Percentiles rank a stretch among this genome's conserved stretches.
These are phyloP conservation scores for Myrmecobius fasciatus DNA, from an alignment of 2,113 vertebrate genomes.

Conservation along the genomic window DNA sequence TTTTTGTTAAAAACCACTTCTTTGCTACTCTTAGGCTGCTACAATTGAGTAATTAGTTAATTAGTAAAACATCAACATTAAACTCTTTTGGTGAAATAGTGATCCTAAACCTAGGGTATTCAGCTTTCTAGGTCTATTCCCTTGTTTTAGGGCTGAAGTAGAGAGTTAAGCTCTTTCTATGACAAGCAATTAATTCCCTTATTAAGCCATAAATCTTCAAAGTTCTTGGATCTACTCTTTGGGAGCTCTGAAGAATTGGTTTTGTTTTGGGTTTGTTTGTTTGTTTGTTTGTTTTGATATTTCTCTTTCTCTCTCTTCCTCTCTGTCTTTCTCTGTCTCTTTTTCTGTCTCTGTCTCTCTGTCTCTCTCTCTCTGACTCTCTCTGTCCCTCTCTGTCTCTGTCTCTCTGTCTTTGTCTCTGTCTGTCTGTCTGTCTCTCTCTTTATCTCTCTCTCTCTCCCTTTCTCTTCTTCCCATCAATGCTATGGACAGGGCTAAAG, in stretches of 20 bases:
- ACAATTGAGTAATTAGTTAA: not conserved
- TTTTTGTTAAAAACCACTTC: not conserved
- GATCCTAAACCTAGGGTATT: not conserved
- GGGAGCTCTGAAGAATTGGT: not conserved
- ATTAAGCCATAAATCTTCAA: not conserved
- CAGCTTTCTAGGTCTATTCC: not conserved
- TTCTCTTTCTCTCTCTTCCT: not conserved
- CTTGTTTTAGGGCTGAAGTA: not conserved
- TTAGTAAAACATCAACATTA: not conserved
- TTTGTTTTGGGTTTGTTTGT: too few species aligned
- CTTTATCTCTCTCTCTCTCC: too few species aligned
- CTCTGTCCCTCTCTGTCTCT: too few species aligned
- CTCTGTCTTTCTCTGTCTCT: not conserved
- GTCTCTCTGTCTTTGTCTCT: too few species aligned
- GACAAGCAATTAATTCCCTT: not conserved
- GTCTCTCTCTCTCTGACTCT: not conserved
- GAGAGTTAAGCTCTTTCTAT: not conserved
- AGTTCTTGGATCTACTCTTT: not conserved
- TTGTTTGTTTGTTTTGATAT: too few species aligned
- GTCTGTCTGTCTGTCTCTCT: not conserved
- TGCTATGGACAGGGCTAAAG: not conserved
- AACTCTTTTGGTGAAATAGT: not conserved
- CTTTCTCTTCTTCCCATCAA: not conserved
- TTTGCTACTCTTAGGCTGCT: not conserved
- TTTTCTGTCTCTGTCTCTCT: too few species aligned